Conservation (phyloP, 2,797 vertebrate genomes). For the Amblyopsis hoosieri region DNA sequence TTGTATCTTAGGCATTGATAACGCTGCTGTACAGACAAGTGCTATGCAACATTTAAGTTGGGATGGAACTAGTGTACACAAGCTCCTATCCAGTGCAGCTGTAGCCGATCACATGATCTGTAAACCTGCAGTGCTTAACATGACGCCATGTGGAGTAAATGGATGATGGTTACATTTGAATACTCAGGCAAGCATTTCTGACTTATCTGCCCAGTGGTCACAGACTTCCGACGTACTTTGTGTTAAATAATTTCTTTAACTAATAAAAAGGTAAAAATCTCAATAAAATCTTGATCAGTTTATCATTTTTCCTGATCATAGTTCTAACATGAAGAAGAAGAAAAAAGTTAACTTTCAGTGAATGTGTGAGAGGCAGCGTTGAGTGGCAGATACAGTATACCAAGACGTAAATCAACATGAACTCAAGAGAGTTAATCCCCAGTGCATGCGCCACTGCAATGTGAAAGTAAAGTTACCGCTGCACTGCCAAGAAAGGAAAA, state of each 20-base stretch:
- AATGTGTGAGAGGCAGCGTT: conserved; percentile 28
- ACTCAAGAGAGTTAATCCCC: conserved; percentile 64
- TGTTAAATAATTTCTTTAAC: conserved; percentile 36
- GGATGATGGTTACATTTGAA: not conserved
- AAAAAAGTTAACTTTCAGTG: conserved; percentile 4
- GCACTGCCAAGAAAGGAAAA: too few relatives aligned
- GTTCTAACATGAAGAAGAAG: not conserved
- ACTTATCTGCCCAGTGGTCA: conserved; percentile 11
- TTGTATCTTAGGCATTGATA: not conserved
- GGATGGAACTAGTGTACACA: too few relatives aligned
- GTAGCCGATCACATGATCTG: too few relatives aligned
- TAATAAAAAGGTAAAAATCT: not conserved
- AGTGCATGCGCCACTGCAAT: not conserved
- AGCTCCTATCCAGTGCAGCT: too few relatives aligned
- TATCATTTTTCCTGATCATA: not conserved
- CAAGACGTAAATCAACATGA: conserved; percentile 69
- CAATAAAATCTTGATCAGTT: not conserved
- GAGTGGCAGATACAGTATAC: conserved; percentile 41
- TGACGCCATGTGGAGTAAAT: not conserved
- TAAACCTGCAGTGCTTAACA: not conserved
- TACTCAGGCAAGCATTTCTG: not conserved
- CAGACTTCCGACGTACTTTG: conserved; percentile 8
- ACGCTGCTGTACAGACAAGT: not conserved
- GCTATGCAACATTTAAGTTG: too few relatives aligned
- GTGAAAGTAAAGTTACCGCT: too few relatives aligned